Evolutionary conservation across 2,888 invertebrate species (phyloP), one percentile per base, ranked within the genome.

Genomic region (Cyaniris semiargus): DNA sequence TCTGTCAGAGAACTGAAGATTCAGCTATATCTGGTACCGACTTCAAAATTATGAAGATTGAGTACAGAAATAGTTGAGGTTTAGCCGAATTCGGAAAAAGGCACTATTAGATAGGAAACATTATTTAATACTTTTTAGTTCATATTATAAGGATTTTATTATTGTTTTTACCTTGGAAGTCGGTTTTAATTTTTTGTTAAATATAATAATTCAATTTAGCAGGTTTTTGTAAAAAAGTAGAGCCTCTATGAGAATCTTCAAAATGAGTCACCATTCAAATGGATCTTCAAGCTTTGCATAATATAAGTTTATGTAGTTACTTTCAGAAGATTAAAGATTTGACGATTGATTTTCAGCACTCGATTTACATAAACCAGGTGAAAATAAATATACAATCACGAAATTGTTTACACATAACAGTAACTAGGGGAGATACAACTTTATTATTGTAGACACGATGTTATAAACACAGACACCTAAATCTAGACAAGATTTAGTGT

Each of bases 351-450:
- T 66, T 27, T 66, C 27, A 31, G 27, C 66, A 27, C 27, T 27
- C 27, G 60, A 60, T 60, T 27, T 66, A 66, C 5, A 66, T 31
- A 66, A 66, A 27, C 15, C 27, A 6, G 2, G 18, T 23, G 15
- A 27, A 66, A 66, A 66, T 66, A 66, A 66, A 66, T 31, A 27
- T 66, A 66, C 27, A 66, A 18, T 27, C 66, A 66, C 1, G 66
- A 31, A 27, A 53, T 53, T 0, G 53, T 53, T 53, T 53, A 66
- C 27, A 27, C 1, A 15, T 66, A 31, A 66, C 15, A 6, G 23
- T 4, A 27, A 66, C 66, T 66, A 1, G 15, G 15, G 66, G 31
- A 27, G 27, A 66, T 66, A 31, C 27, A 66, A 66, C 27, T 31
- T 6, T 15, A 27, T 23, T 66, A 15, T 15, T 34, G 34, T 34